These are phyloP conservation scores for Ophiothrix spiculata DNA, from an alignment of 35 echinoderm and acorn worm genomes.

Conservation along the genomic window DNA sequence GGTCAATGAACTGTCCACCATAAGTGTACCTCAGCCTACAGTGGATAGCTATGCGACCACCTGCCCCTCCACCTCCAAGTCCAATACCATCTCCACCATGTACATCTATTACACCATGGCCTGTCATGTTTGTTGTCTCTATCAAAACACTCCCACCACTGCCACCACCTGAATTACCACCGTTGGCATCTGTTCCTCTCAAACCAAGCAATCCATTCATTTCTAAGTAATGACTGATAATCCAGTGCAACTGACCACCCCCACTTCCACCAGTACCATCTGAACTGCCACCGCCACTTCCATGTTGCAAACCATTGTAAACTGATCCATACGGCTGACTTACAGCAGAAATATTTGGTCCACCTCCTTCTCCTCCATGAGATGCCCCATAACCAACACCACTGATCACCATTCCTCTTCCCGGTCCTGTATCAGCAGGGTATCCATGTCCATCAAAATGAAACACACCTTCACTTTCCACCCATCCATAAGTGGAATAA, in stretches of 20 bases:
- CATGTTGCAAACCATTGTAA: slow-evolving; percentile 42
- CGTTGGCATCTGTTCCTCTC: slow-evolving; percentile 39
- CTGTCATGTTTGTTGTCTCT: slow-evolving; percentile 87
- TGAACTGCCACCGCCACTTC: slow-evolving; percentile 86
- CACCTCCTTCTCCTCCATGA: slow-evolving; percentile 91
- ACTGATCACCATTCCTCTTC: slow-evolving; percentile 32
- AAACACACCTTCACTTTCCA: slow-evolving; percentile 81
- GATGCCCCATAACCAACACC: slow-evolving; percentile 76
- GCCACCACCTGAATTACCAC: slow-evolving; percentile 67
- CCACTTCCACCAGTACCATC: slow-evolving; percentile 70
- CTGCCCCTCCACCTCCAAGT: slow-evolving; percentile 70
- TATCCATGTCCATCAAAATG: slow-evolving; percentile 82
- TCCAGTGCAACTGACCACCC: slow-evolving; percentile 76
- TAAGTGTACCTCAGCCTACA: slow-evolving; percentile 87
- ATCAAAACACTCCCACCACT: slow-evolving; percentile 80
- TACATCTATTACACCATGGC: slow-evolving; percentile 76
- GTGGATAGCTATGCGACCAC: slow-evolving; percentile 78
- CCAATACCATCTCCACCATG: slow-evolving; percentile 55
- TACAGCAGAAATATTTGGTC: slow-evolving; percentile 33
- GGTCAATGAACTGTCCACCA: slow-evolving; percentile 70
- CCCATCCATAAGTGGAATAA: slow-evolving; percentile 82
- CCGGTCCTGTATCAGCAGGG: slow-evolving; percentile 60
- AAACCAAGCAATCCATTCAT: slow-evolving; percentile 74
- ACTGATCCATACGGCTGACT: slow-evolving; percentile 84
- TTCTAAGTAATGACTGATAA: slow-evolving; percentile 69